phyloP scores from a whole-genome alignment of 2,113 vertebrate species.

The Gasterosteus nipponicus region DNA sequence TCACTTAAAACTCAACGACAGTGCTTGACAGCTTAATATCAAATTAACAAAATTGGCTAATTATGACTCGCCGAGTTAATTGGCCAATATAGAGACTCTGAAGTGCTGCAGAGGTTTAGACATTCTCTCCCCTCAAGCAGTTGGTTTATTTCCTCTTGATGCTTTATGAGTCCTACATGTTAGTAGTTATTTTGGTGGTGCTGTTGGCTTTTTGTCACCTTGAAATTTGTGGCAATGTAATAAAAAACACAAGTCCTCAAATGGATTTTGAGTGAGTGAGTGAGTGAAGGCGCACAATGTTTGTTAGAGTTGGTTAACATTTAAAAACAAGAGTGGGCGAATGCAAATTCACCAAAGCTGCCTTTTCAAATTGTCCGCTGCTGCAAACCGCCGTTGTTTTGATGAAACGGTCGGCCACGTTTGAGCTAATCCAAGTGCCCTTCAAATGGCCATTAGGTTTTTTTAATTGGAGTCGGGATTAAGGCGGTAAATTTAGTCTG shows the following conservation, averaged over 20 bases:
- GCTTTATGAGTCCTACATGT: conserved; percentile 68
- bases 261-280: background rate
- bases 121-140: conserved; percentile 78
- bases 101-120: conserved; percentile 82
- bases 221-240: background rate
- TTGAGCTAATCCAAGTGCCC: conserved; percentile 65
- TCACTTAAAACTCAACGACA: conserved; percentile 82
- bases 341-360: background rate
- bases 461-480: conserved; percentile 76
- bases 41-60: conserved; percentile 87
- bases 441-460: conserved; percentile 61
- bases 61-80: conserved; percentile 84
- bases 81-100: conserved; percentile 82
- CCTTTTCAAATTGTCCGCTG: background rate
- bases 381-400: conserved; percentile 53
- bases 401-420: conserved; percentile 47
- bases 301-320: background rate
- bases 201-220: conserved; percentile 23
- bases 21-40: conserved; percentile 85
- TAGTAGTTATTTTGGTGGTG: conserved; percentile 58
- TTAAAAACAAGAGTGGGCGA: conserved; percentile 6
- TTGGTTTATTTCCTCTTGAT: conserved; percentile 74
- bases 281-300: background rate
- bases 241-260: background rate
- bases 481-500: conserved; percentile 55